Evolutionary conservation across 2,797 vertebrate species (phyloP), one percentile per base, ranked within the genome.

Genomic region (Centroberyx gerrardi): DNA sequence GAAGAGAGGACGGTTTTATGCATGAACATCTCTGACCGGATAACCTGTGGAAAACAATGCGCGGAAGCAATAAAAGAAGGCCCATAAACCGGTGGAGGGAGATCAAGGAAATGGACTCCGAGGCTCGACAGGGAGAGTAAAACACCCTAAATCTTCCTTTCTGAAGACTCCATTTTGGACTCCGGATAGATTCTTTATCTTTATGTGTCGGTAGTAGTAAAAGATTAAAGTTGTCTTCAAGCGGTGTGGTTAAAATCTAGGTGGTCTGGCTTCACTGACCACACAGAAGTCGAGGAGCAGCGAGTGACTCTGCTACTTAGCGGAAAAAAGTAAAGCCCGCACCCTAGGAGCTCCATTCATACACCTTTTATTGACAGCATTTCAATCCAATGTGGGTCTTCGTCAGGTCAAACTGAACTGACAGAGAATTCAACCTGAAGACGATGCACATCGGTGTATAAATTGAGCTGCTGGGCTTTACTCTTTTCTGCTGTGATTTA

Each of bases 121-220:
- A 68, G 66, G 60, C 85, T 71, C 66, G 69, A 66, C 72, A 67
- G 75, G 61, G 68, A 83, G 73, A 36, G 68, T 66, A 66, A 85
- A 88, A 87, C 82, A 84, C 81, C 79, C 88, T 87, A 88, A 92
- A 92, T 89, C 88, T 85, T 87, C 83, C 59, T 31, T 70, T 68
- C 67, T 72, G 72, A 86, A 76, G 62, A 62, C 75, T 89, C 70
- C 62, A 83, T 85, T 90, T 91, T 74, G 78, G 63, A 76, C 67
- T 75, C n/a, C 61, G 69, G 77, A 79, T 74, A 77, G 78, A 81
- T 90, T 82, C 65, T 83, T 86, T 91, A 94, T 93, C 87, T 94
- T 91, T 90, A 89, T 83, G 81, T 80, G 82, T 78, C 68, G 33
- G 83, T 53, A 58, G 78, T 75, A 71, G 85, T 91, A 90, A 91